Conservation (phyloP, 1,140 invertebrate genomes). For the Marisa cornuarietis region DNA sequence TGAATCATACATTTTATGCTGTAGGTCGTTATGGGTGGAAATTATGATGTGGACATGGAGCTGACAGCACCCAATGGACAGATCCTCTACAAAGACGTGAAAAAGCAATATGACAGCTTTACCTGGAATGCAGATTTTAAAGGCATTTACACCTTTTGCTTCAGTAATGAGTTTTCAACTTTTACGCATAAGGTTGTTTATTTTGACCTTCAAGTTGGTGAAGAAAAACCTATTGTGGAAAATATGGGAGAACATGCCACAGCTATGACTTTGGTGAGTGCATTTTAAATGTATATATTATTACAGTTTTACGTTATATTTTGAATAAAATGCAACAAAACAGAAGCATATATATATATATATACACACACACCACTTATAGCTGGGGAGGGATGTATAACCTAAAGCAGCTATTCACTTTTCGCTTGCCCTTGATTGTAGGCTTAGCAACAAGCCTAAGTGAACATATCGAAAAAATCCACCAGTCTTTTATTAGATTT, state of each 20-base stretch:
- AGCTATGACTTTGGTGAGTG: slow-evolving; percentile 90
- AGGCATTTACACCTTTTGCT: slow-evolving; percentile 89
- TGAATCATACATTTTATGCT: background rate
- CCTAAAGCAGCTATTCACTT: too few species aligned
- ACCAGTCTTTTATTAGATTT: too few species aligned
- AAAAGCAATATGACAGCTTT: slow-evolving; percentile 94
- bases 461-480: too few species aligned
- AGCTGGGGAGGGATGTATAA: too few species aligned
- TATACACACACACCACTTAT: too few species aligned
- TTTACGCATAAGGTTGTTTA: slow-evolving; percentile 99
- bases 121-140: slow-evolving; percentile 80
- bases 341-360: too few species aligned
- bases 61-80: slow-evolving; percentile 89
- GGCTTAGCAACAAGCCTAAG: too few species aligned
- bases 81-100: slow-evolving; percentile 87
- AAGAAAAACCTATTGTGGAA: slow-evolving; percentile 82
- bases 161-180: slow-evolving; percentile 99
- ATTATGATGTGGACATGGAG: slow-evolving; percentile 97
- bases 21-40: slow-evolving; percentile 97
- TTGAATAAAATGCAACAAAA: too few species aligned
- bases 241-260: slow-evolving; percentile 89
- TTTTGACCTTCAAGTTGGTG: slow-evolving; percentile 97
- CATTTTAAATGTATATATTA: too few species aligned
- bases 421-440: too few species aligned
- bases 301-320: too few species aligned